Base-by-base conservation (phyloP, 2,888 invertebrate genomes). In the Noctua janthe region DNA sequence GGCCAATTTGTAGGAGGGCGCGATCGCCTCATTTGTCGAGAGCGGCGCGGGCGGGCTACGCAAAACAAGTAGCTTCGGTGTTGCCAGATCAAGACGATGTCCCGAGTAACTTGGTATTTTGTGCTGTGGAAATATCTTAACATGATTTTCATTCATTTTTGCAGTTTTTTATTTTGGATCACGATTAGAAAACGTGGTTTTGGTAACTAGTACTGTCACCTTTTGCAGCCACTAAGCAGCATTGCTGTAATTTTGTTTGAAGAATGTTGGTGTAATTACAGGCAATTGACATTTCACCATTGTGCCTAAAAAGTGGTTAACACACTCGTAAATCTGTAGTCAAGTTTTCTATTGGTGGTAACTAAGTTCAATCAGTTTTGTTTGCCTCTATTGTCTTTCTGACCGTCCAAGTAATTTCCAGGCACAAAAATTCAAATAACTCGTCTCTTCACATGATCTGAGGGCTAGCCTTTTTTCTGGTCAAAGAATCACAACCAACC, bases 1-100 rank as follows among this genome's bases (percentile, higher is more conserved):
- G 92, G 95, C 95, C 96, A 96, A 96, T 96, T 96, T 96, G 96
- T 96, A 95, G 93, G 94, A 95, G 95, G 93, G 95, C 94, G 95
- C 95, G 95, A 95, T 96, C 95, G 91, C 91, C 94, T 94, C 95
- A 94, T 96, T 95, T 95, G 94, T 94, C 92, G 89, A 86, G 88
- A 86, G 83, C 84, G 84, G 87, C 88, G 87, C 78, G 84, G 84
- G 87, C 88, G 87, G 79, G 85, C 87, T 81, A 85, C 83, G 85
- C 89, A 85, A 88, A 88, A 87, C 84, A 89, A 89, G 90, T 85
- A 83, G 88, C 89, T 85, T 81, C 66, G 43, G 84, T 78, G 88
- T 86, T 86, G 84, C 87, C 85, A 87, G 80, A 71, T 39, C 77
- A 80, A 85, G 82, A 83, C 81, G 80, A 84, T 83, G 83, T 80